Evolutionary conservation across 2,797 vertebrate species (phyloP).

Genomic region (Novumbra hubbsi): DNA sequence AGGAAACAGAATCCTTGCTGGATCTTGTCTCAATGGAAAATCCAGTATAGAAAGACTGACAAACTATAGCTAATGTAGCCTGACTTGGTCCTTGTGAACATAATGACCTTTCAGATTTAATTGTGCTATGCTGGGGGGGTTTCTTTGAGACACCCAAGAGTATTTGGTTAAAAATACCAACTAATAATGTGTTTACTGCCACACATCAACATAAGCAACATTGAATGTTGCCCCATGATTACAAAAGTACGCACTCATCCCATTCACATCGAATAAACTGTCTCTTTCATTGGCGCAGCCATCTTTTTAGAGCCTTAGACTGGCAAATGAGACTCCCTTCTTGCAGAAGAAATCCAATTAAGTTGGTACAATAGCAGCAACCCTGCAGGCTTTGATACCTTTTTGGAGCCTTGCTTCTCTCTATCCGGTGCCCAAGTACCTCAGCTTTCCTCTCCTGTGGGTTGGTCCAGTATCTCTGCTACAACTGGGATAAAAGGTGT

Average conservation of each 20-base stretch:
- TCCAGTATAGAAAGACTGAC: background rate
- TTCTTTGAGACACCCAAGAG: background rate
- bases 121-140: no score
- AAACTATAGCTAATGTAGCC: background rate
- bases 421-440: slow-evolving; percentile 9
- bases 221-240: slow-evolving; percentile 8
- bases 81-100: background rate
- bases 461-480: background rate
- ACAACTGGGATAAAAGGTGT: slow-evolving; percentile 22
- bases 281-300: slow-evolving; percentile 54
- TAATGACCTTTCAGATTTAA: background rate
- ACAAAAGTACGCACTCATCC: slow-evolving; percentile 26
- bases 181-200: background rate
- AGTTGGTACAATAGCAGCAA: slow-evolving; percentile 64
- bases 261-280: slow-evolving; percentile 69
- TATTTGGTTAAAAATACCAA: background rate
- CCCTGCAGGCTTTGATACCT: slow-evolving; percentile 47
- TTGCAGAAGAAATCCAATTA: slow-evolving; percentile 74
- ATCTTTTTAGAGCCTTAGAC: slow-evolving; percentile 44
- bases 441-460: slow-evolving; percentile 1
- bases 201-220: slow-evolving; percentile 16
- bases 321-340: slow-evolving; percentile 45
- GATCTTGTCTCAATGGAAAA: no score
- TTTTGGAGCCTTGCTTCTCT: slow-evolving; percentile 16
- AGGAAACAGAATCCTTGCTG: no score